Percentiles rank a stretch among this genome's conserved stretches.
These are phyloP conservation scores for Nemotelus pantherinus DNA, from an alignment of 2,888 invertebrate species.

Conservation along the genomic window DNA sequence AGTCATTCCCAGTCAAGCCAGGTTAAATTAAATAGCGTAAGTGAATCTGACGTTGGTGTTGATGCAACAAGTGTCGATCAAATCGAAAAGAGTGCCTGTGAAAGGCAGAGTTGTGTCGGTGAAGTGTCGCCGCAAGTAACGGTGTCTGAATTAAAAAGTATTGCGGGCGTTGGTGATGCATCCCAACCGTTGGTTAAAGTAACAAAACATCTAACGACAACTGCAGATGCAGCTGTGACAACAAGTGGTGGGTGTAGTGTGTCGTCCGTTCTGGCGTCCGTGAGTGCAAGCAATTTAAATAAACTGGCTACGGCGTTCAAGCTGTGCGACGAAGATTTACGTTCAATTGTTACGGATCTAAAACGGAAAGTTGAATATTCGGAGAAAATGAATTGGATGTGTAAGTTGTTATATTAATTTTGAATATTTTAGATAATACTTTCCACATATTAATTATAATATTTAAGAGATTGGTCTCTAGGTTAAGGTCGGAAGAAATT, in stretches of 20 bases:
- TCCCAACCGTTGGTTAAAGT: background rate
- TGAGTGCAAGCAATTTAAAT: slow-evolving; percentile 62
- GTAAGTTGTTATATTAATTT: slow-evolving; percentile 57
- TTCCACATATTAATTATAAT: too few species aligned
- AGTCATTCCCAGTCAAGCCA: too few species aligned
- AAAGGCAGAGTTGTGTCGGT: slow-evolving; percentile 20
- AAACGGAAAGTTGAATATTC: slow-evolving; percentile 65
- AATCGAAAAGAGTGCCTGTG: slow-evolving; percentile 2
- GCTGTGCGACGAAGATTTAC: slow-evolving; percentile 64
- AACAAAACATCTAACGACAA: background rate
- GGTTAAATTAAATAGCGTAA: too few species aligned
- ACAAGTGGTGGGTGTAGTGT: background rate
- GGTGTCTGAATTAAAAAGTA: slow-evolving; percentile 23
- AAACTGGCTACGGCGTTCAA: slow-evolving; percentile 64
- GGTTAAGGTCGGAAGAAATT: too few species aligned
- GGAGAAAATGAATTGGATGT: slow-evolving; percentile 66
- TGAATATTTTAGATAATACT: too few species aligned
- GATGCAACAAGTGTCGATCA: background rate
- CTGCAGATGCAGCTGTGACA: background rate
- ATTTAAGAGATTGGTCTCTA: too few species aligned
- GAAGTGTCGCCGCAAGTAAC: background rate
- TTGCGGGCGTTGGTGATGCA: background rate
- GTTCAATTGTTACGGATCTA: slow-evolving; percentile 63
- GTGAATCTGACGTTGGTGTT: slow-evolving; percentile 3
- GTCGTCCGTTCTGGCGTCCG: background rate